A percentile compares a stretch with the other conserved stretches of the same genome.
These are phyloP conservation scores for Dione vanillae DNA, from an alignment of 2,888 invertebrate genomes.

Conservation along the genomic window DNA sequence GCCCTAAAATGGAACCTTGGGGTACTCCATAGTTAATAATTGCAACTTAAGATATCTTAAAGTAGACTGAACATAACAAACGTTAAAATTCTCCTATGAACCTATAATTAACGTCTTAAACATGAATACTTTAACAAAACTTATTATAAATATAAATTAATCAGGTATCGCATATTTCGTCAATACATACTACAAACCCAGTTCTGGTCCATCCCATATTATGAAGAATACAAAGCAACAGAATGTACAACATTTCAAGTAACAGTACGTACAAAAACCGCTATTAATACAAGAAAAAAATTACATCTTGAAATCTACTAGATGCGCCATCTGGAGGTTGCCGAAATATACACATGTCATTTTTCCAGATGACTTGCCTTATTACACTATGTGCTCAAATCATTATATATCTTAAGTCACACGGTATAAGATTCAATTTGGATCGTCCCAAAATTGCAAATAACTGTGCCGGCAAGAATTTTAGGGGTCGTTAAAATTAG, in stretches of 20 bases:
- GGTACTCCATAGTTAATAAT: too few species aligned
- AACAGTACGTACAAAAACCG: conserved; percentile 47
- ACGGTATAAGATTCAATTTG: conserved; percentile 38
- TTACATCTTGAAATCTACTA: conserved; percentile 63
- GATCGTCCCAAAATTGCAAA: conserved; percentile 10
- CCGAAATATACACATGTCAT: conserved; percentile 77
- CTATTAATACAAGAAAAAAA: conserved; percentile 53
- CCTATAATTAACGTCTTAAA: not conserved
- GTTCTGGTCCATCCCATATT: not conserved
- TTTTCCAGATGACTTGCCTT: conserved; percentile 68
- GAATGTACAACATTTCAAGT: conserved; percentile 37
- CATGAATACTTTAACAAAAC: not conserved
- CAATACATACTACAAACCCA: conserved; percentile 15
- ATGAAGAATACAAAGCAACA: conserved; percentile 25
- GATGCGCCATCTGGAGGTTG: conserved; percentile 67
- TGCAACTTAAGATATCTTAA: too few species aligned
- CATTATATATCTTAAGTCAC: conserved; percentile 24
- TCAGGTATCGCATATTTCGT: not conserved
- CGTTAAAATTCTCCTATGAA: not conserved
- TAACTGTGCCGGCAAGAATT: conserved; percentile 1
- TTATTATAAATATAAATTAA: too few species aligned
- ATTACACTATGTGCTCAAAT: not conserved
- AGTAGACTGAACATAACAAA: not conserved
- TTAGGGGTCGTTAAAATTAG: conserved; percentile 37
- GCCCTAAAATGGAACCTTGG: too few species aligned